Base-by-base conservation (phyloP, 2,888 invertebrate species). In the Acleris holmiana region DNA sequence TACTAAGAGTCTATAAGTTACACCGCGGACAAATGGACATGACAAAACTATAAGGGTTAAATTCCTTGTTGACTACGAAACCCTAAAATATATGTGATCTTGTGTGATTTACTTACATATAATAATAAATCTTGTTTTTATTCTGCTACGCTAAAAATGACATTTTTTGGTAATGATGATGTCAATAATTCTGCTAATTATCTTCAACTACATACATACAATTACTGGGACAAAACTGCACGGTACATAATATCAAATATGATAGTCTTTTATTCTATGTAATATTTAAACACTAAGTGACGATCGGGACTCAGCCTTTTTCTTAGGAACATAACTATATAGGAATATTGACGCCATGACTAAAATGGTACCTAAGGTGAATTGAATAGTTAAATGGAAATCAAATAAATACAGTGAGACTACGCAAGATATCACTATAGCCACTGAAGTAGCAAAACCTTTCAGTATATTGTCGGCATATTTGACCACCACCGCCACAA, bases 401-500 rank as follows among this genome's bases (percentile, higher is more conserved):
- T 96, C 93, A 80, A 99, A 99, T 71, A 99, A 91, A 83, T 98
- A 98, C 69, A 99, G 96, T 0, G 99, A 99, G 1, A 96, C 98
- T 57, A 99, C 89, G 80, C 99, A 99, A 0, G 99, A 98, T 71
- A 99, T 95, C 50, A 99, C 95, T 72, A 99, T 99, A 6, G 99
- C 98, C 60, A 99, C 94, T 0, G 99, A 99, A 0, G 99, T 99
- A 48, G 99, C 99, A 82, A 99, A 99, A 21, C 99, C 99, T 91
- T 98, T 99, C 6, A 99, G 93, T 79, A 99, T 99, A 88, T 99
- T 99, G 86, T 99, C 99, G 0, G 99, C 99, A 86, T 99, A 99
- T 93, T 99, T 99, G 29, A 99, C 99, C 2, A 99, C 99, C 71
- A 99, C 96, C 0, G 99, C 99, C 7, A 99, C 99, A 61, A 99